These are phyloP conservation scores for Paelopatides confundens DNA, from an alignment of 53 echinoderm and acorn worm genomes.

Conservation along the genomic window DNA sequence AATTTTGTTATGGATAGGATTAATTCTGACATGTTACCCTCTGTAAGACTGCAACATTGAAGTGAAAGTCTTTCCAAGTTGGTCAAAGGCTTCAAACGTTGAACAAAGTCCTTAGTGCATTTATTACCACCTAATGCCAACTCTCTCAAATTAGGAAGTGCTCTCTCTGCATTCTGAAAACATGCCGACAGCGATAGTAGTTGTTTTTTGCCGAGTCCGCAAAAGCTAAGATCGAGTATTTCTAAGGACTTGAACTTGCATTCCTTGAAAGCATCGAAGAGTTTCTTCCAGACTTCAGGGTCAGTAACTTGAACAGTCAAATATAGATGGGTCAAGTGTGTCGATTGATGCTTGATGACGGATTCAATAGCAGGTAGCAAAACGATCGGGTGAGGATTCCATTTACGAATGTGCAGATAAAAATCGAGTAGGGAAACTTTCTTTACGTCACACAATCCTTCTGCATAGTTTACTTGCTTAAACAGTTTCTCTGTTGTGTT, in stretches of 20 bases:
- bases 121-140: background rate
- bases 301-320: background rate
- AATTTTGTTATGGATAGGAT: background rate
- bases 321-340: background rate
- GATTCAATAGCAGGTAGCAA: conserved; percentile 2
- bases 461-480: background rate
- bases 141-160: background rate
- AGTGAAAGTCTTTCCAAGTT: background rate
- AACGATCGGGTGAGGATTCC: conserved; percentile 11
- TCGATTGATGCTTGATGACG: background rate
- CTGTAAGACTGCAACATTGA: background rate
- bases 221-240: conserved; percentile 14
- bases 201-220: background rate
- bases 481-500: background rate
- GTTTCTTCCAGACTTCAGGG: background rate
- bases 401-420: background rate
- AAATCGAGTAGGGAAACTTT: conserved; percentile 1
- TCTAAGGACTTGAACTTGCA: background rate
- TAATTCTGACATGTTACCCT: background rate
- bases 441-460: conserved; percentile 31
- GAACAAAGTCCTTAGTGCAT: background rate
- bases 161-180: background rate
- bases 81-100: background rate
- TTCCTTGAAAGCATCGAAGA: background rate
- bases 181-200: background rate